Evolutionary conservation across 1,140 invertebrate species (phyloP), one percentile per base, ranked within the genome.

Genomic region (Cydia splendana): DNA sequence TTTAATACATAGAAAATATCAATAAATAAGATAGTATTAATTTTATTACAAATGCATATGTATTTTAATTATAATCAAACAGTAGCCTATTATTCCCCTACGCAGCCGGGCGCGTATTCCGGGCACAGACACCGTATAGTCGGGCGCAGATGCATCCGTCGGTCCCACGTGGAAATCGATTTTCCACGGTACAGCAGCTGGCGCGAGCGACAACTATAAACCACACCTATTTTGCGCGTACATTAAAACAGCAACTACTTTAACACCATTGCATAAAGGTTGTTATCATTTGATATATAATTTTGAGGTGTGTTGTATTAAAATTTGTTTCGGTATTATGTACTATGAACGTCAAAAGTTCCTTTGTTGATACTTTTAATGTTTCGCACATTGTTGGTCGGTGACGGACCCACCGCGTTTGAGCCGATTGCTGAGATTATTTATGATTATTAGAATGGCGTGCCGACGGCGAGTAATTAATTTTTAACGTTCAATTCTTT

Each of bases 321-420:
- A 82, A 69, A 65, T 82, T 83, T 85, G 87, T 79, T 78, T 13
- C 80, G 77, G 73, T 75, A 77, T 80, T 89, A 90, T 90, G 87
- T 93, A 91, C 87, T 90, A 89, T 91, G 87, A 91, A 91, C 89
- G 89, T 93, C 90, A 93, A 90, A 93, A 93, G 91, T 90, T 89
- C 87, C 84, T 90, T 93, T 93, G 91, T 93, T 92, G 91, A 92
- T 93, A 92, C 92, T 92, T 93, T 93, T 91, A 93, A 93, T 91
- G 91, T 93, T 91, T 93, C 89, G 90, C 90, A 92, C 90, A 92
- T 93, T 93, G 91, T 93, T 87, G 81, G 80, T 76, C 74, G 76
- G 77, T 79, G 81, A 83, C 77, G 76, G 89, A 91, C 90, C 87
- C 82, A 89, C 90, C 89, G 85, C 90, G 89, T 89, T 93, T 89